A percentile compares a stretch with the other conserved stretches of the same genome.
Conservation (phyloP, 2,888 invertebrate genomes). For the Lamproptera curius region DNA sequence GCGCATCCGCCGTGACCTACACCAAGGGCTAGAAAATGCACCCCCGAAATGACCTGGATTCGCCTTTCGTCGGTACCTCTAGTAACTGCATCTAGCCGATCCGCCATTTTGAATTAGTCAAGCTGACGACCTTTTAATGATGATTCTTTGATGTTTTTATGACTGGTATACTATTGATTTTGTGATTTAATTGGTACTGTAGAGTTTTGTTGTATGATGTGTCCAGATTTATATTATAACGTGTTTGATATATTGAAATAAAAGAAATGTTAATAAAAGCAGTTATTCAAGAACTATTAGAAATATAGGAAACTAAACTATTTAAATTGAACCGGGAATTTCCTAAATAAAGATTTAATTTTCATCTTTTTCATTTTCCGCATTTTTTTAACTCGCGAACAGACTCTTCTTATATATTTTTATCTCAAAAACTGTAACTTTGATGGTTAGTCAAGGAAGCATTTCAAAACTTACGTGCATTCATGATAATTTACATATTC, state of each 20-base stretch:
- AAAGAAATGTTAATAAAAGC: too few relatives aligned
- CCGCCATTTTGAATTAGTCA: not conserved
- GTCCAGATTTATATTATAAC: not conserved
- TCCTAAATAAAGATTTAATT: too few relatives aligned
- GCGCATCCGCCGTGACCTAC: conserved; percentile 25
- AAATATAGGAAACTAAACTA: too few relatives aligned
- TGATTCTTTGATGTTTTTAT: not conserved
- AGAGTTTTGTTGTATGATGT: not conserved
- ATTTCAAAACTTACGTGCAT: too few relatives aligned
- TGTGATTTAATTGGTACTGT: not conserved
- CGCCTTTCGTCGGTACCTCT: conserved; percentile 2
- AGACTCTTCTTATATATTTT: too few relatives aligned
- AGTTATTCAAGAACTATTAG: too few relatives aligned
- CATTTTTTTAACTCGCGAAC: too few relatives aligned
- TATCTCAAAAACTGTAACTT: too few relatives aligned
- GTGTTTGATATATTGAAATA: not conserved
- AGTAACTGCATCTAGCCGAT: not conserved
- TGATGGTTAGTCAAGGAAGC: too few relatives aligned
- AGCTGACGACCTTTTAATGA: conserved; percentile 1
- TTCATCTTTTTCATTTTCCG: too few relatives aligned
- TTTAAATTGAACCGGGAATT: too few relatives aligned
- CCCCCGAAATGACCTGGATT: conserved; percentile 7
- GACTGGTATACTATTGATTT: not conserved
- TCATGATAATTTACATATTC: too few relatives aligned
- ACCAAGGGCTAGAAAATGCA: conserved; percentile 9